Evolutionary conservation across 2,113 vertebrate genomes (phyloP), one percentile per base, ranked within the genome.

Genomic region (Nycticryphes semicollaris): DNA sequence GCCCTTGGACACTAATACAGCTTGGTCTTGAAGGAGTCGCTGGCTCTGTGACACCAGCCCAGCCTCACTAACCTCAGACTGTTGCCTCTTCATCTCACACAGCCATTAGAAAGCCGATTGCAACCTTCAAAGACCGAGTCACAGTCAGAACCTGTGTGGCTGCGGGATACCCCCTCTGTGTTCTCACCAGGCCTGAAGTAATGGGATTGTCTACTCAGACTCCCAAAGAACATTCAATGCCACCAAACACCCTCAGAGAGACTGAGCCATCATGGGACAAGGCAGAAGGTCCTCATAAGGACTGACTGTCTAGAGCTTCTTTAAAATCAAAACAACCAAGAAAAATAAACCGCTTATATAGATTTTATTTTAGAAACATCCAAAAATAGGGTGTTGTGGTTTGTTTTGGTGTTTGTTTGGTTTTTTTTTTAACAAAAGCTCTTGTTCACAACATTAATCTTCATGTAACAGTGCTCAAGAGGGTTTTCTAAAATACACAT

Each of bases 281-380:
- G 25, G 57, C 6, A 2, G 41, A 4, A 63, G 8, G 11, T 39
- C 43, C 31, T 89, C 28, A 6, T 5, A 18, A 50, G 43, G 41
- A 41, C 31, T 14, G 9, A 33, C 31, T 17, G 3, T 1, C 23
- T 51, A 22, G 4, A 23, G 22, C 56, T 45, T 37, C 8, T 16
- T 12, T 23, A 72, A 22, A 68, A 33, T 9, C 78, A 62, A 27
- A 89, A 24, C 2, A 1, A 60, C 35, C 9, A 13, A 45, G 51
- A 37, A 39, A 68, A 14, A 56, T 14, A 30, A 60, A 72, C 78
- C 18, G 21, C 30, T 93, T 66, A 1, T 24, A 74, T 17, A 28
- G 8, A 27, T 47, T 97, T 97, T 97, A 96, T 96, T 97, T 90
- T 97, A 97, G 88, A 97, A 97, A 97, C 87, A 77, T 97, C 92